These are phyloP conservation scores for Salpingus planirostris DNA, from an alignment of 2,888 invertebrate genomes.

Conservation along the genomic window DNA sequence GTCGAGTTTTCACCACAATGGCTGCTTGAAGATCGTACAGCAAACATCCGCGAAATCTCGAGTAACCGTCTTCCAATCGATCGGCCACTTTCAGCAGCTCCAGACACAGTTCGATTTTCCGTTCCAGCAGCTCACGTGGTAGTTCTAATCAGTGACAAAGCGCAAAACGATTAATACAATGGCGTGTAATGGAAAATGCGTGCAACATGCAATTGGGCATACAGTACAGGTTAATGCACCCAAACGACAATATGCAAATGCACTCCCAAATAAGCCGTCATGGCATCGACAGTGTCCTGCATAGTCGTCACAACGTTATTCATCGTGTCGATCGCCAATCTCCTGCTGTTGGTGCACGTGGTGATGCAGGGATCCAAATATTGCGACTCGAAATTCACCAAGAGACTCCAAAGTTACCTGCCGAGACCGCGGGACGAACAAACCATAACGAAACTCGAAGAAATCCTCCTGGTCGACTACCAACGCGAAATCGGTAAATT, in stretches of 20 bases:
- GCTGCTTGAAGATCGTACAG: constrained; percentile 58
- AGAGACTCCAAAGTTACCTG: constrained; percentile 1
- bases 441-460: no score
- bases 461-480: not conserved
- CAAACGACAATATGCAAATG: no score
- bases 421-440: constrained; percentile 2
- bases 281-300: constrained; percentile 14
- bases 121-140: constrained; percentile 45
- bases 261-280: no score
- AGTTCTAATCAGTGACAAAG: constrained; percentile 43
- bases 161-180: no score
- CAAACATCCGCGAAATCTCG: constrained; percentile 54
- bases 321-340: constrained; percentile 21
- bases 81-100: constrained; percentile 58
- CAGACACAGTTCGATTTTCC: constrained; percentile 57
- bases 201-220: no score
- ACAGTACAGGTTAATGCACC: no score
- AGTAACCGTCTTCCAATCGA: constrained; percentile 55
- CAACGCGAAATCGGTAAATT: not conserved
- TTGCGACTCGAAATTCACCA: constrained; percentile 8
- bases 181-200: no score
- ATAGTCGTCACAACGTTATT: constrained; percentile 20
- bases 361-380: constrained; percentile 18
- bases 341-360: constrained; percentile 20
- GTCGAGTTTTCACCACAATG: constrained; percentile 50